A percentile compares a stretch with the other conserved stretches of the same genome.
Conservation (phyloP, 2,888 invertebrate species). For the Theretra japonica region DNA sequence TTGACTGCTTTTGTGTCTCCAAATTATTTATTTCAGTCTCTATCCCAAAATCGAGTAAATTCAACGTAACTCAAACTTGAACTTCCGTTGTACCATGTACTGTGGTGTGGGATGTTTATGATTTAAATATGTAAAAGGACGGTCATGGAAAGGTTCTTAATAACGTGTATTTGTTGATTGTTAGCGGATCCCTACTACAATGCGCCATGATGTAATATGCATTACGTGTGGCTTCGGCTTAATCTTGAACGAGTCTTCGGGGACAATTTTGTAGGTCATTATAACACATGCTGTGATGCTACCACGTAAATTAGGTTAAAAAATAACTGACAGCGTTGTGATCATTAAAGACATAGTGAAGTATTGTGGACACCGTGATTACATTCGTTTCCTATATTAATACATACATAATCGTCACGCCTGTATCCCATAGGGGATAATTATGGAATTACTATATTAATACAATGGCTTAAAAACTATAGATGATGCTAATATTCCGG, state of each 20-base stretch:
- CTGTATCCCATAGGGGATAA: no score
- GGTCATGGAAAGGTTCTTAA: conserved; percentile 40
- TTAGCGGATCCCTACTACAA: conserved; percentile 67
- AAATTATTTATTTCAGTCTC: neutral
- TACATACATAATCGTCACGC: no score
- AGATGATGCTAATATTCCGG: no score
- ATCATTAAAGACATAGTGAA: no score
- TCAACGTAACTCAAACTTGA: neutral
- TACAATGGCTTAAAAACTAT: neutral
- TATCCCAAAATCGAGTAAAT: neutral
- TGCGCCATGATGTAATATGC: conserved; percentile 78
- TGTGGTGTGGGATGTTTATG: neutral
- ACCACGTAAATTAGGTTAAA: neutral
- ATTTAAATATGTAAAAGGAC: conserved; percentile 25
- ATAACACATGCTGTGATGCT: neutral
- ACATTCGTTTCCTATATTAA: no score
- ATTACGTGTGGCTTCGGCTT: conserved; percentile 54
- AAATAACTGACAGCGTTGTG: neutral
- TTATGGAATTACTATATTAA: no score
- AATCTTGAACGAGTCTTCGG: conserved; percentile 11
- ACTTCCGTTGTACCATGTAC: neutral
- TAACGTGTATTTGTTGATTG: conserved; percentile 75
- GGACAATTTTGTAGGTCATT: conserved; percentile 17
- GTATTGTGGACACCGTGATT: neutral
- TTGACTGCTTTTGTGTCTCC: neutral